Conservation (phyloP, 2,113 vertebrate genomes). For the Dipodomys stephensi region DNA sequence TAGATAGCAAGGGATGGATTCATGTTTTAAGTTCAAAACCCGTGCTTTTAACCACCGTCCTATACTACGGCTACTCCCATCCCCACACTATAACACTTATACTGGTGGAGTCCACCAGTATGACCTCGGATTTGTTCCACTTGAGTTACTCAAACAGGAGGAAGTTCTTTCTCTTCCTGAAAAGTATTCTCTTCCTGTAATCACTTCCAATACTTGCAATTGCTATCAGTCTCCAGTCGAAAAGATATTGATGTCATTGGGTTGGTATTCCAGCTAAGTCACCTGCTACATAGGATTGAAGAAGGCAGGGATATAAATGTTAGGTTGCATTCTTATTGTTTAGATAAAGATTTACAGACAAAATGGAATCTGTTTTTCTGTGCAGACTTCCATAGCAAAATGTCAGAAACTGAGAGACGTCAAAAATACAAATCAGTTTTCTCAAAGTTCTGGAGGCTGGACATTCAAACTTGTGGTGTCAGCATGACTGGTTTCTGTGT, state of each 20-base stretch:
- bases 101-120: too few species aligned
- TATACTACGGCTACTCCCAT: too few species aligned
- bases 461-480: background rate
- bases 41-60: background rate
- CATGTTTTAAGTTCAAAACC: background rate
- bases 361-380: background rate
- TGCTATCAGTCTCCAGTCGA: background rate
- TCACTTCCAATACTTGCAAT: background rate
- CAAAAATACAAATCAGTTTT: background rate
- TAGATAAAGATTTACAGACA: background rate
- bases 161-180: background rate
- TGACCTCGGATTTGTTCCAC: background rate
- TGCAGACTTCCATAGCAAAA: background rate
- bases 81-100: accelerated
- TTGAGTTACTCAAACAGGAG: background rate
- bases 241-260: background rate
- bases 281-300: background rate
- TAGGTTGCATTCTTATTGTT: background rate
- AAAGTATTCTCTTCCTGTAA: background rate
- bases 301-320: background rate
- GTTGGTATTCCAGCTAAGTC: background rate
- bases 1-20: background rate
- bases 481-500: background rate
- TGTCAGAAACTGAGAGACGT: background rate
- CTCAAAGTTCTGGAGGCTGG: background rate